Evolutionary conservation across 2,113 vertebrate genomes (phyloP).

Genomic region (Catagonus wagneri): DNA sequence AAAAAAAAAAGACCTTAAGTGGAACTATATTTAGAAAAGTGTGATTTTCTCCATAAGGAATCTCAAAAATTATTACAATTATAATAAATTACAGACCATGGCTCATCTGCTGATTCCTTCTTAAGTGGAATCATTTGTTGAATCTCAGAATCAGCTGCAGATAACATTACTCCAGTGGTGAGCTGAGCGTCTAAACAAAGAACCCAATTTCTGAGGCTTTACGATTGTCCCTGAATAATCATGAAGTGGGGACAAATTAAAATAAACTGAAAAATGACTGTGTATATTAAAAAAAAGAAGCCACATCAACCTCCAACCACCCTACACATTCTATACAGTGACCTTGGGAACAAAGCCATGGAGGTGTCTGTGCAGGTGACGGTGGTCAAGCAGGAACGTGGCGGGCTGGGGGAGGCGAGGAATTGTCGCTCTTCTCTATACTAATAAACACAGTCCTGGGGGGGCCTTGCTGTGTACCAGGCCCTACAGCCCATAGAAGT

Average conservation of each 20-base stretch:
- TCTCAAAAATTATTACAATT: slow-evolving; percentile 7
- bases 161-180: not conserved
- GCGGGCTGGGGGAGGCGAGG: not conserved
- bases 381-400: rapidly evolving
- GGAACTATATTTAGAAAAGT: slow-evolving; percentile 60
- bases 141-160: not conserved
- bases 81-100: slow-evolving; percentile 34
- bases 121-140: slow-evolving; percentile 1
- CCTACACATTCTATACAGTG: not conserved
- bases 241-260: not conserved
- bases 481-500: not conserved
- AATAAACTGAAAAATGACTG: not conserved
- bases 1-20: not conserved
- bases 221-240: not conserved
- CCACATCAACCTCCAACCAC: not conserved
- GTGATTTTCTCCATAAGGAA: slow-evolving; percentile 60
- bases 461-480: not conserved
- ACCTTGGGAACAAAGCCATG: not conserved
- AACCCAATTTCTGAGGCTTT: not conserved
- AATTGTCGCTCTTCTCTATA: not conserved
- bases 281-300: not conserved
- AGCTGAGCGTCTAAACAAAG: slow-evolving; percentile 29
- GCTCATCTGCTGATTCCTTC: slow-evolving; percentile 27
- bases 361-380: not conserved
- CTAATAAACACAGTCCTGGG: not conserved